A percentile compares a stretch with the other conserved stretches of the same genome.
phyloP scores from a whole-genome alignment of 2,113 vertebrate species.

The Murina feae region DNA sequence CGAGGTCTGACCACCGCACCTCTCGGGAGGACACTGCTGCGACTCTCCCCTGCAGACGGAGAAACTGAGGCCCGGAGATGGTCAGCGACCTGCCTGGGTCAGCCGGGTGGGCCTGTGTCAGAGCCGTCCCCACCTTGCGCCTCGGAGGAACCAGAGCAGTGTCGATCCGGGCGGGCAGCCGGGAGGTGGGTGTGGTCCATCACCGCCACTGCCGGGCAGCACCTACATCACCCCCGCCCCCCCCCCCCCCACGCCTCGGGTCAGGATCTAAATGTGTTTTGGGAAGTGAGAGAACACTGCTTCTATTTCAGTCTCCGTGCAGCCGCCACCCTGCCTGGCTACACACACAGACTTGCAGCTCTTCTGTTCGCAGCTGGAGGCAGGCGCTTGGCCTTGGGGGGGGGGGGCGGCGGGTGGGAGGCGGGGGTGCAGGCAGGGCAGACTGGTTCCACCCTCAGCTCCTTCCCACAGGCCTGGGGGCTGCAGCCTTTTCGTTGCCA shows the following conservation, averaged over 20 bases:
- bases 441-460: not conserved
- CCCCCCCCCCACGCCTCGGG: not conserved
- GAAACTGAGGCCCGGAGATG: not conserved
- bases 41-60: not conserved
- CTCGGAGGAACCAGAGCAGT: no score
- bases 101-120: no score
- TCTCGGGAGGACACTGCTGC: no score
- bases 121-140: no score
- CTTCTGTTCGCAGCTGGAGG: not conserved
- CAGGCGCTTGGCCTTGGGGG: not conserved
- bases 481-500: not conserved
- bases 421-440: no score
- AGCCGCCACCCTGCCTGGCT: not conserved
- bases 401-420: no score
- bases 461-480: not conserved
- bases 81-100: not conserved
- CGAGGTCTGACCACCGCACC: no score
- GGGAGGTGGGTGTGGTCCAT: not conserved
- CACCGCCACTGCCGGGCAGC: not conserved
- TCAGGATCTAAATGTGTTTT: not conserved
- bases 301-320: not conserved
- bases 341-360: not conserved
- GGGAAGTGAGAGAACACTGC: not conserved
- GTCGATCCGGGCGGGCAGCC: not conserved
- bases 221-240: not conserved